Percentiles rank a stretch among this genome's conserved stretches.
phyloP scores from a whole-genome alignment of 64 coral and sea anemone species.

The Actinia equina region DNA sequence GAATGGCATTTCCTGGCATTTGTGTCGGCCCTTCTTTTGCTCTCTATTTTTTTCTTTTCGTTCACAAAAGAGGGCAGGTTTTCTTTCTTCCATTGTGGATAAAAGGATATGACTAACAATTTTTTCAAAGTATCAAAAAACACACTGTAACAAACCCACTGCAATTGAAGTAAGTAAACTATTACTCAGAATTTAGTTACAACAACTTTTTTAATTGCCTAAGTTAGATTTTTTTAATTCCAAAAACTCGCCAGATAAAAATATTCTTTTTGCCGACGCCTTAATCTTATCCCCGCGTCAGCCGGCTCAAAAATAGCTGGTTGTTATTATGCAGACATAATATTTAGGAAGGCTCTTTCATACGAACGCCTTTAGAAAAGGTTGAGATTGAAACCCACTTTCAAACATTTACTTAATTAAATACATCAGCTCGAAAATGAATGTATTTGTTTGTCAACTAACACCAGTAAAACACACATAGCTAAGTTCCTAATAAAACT shows the following conservation, averaged over 20 bases:
- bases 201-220: too few relatives aligned
- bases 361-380: neutral
- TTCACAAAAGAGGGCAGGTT: neutral
- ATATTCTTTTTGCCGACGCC: too few relatives aligned
- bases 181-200: too few relatives aligned
- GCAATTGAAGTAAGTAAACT: too few relatives aligned
- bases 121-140: neutral
- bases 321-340: too few relatives aligned
- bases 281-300: too few relatives aligned
- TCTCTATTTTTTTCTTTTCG: neutral
- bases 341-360: neutral
- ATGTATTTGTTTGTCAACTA: neutral
- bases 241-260: too few relatives aligned
- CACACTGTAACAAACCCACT: too few relatives aligned
- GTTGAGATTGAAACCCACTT: neutral
- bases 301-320: too few relatives aligned
- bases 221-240: too few relatives aligned
- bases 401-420: neutral
- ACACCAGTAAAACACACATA: neutral
- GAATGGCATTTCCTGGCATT: slow-evolving; percentile 3
- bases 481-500: neutral
- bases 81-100: neutral
- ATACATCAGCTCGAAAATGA: neutral
- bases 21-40: neutral
- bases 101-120: neutral